A percentile compares a stretch with the other conserved stretches of the same genome.
phyloP scores from a whole-genome alignment of 1,140 invertebrate genomes.

The Marisa cornuarietis region DNA sequence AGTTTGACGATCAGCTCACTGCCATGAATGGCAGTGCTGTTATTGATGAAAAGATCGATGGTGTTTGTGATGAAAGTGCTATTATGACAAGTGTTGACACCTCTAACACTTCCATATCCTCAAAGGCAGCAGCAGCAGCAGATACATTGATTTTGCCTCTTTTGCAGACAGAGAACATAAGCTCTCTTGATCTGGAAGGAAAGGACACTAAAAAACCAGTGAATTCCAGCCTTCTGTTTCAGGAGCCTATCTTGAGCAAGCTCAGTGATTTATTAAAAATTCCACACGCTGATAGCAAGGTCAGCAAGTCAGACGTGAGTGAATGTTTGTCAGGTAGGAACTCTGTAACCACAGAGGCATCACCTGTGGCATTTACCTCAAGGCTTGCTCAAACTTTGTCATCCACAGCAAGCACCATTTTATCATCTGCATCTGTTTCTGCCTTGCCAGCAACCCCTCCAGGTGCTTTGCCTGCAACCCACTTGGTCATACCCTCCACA shows the following conservation, averaged over 20 bases:
- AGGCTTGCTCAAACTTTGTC: too few species aligned
- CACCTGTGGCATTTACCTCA: too few species aligned
- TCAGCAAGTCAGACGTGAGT: background rate
- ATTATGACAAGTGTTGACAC: constrained; percentile 1
- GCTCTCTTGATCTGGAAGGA: constrained; percentile 14
- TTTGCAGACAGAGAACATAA: constrained; percentile 17
- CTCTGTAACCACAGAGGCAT: too few species aligned
- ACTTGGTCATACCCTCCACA: background rate
- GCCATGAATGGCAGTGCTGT: background rate
- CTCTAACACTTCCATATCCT: background rate
- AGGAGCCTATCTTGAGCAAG: constrained; percentile 41
- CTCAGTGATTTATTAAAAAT: constrained; percentile 41
- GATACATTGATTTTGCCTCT: too few species aligned
- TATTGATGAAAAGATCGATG: background rate
- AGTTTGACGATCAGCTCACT: background rate
- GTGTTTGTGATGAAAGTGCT: background rate
- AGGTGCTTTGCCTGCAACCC: too few species aligned
- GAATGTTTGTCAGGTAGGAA: too few species aligned
- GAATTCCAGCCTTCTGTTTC: constrained; percentile 40
- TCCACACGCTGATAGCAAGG: constrained; percentile 1
- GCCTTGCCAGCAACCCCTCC: too few species aligned
- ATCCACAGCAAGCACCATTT: too few species aligned
- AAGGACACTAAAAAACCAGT: constrained; percentile 25
- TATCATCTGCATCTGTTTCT: too few species aligned
- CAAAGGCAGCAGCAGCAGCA: background rate